Base-by-base conservation (phyloP, 2,113 vertebrate species). In the Lanius ludovicianus region DNA sequence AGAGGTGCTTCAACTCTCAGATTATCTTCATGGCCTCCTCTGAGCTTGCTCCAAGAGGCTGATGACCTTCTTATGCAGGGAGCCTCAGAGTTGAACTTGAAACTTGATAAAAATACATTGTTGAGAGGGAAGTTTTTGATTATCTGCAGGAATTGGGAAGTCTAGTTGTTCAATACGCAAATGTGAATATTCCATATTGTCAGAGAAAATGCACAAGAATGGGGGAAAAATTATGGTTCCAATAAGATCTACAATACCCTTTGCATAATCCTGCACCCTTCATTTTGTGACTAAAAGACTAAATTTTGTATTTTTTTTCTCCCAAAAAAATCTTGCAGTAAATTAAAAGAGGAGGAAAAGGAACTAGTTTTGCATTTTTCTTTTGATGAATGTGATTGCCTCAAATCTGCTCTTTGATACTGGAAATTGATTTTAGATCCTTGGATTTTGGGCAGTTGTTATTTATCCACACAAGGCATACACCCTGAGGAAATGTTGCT, bases 381-480 rank as follows among this genome's bases (percentile, higher is more conserved):
- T 59, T 67, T 71, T 50, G 2, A 24, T 74, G 60, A 67, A 84
- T 50, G 21, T 83, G 27, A 57, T 67, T 92, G 47, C 30, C 50
- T 77, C 55, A 86, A 93, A 74, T 70, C 27, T 86, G 50, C 30
- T 87, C 64, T 89, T 93, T 90, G 83, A 42, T 87, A 89, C 25
- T 86, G 91, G 64, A 89, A 96, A 93, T 91, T 87, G 68, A 81
- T 86, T 93, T 96, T 80, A 39, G 57, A 70, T 70, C 47, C 39
- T 86, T 80, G 85, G 59, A 81, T 93, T 95, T 78, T 90, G 87
- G 93, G 75, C 93, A 96, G 85, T 93, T 96, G 96, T 90, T 96
- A 95, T 94, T 96, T 90, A 94, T 81, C 76, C 64, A 82, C 76
- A 78, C 65, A 64, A 90, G 56, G 15, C 92, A 56, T 50, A 73